Base-by-base conservation (phyloP, 2,888 invertebrate species). In the Rugalucina vietnamica region DNA sequence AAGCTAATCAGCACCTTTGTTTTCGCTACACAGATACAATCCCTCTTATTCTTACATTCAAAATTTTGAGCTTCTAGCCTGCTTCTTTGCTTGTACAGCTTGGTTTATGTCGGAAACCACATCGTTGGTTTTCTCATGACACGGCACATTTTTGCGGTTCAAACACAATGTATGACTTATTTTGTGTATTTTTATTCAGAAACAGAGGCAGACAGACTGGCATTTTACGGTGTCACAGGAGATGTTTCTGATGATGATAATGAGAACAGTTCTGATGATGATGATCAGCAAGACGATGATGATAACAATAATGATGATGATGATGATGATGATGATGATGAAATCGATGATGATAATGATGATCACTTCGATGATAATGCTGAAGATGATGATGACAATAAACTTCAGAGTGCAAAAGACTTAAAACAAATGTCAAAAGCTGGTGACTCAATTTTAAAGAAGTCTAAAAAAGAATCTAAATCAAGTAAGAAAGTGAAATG, bases 201-300 rank as follows among this genome's bases (percentile, higher is more conserved):
- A n/a, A 36, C 27, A 36, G 77, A 82, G 29, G 75, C 72, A 70
- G 78, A 85, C 43, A 76, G 74, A 18, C 71, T 70, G 29, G 75
- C 57, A n/a, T 49, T 69, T n/a, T 74, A 74, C 32, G 72, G 79
- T 2, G 74, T 75, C 29, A 70, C 71, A 50, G 73, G 70, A 34
- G 80, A 49, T 36, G 34, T 49, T 29, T 49, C 49, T 24, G 65
- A 65, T 65, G 60, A 60, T 27, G 54, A 54, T 54, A 21, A 54
- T 21, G n/a, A 21, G 14, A n/a, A 54, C n/a, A 24, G 34, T 65
- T 32, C 32, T 5, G 65, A 65, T 65, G 34, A 32, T 14, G 34
- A 34, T 1, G 8, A 34, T 8, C 2, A 34, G 5, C 18, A 65
- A 18, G 24, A 29, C 8, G 14, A 29, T 27, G 60, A 60, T 8